phyloP scores from a whole-genome alignment of 2,797 vertebrate genomes.

The Pelobates cultripes region DNA sequence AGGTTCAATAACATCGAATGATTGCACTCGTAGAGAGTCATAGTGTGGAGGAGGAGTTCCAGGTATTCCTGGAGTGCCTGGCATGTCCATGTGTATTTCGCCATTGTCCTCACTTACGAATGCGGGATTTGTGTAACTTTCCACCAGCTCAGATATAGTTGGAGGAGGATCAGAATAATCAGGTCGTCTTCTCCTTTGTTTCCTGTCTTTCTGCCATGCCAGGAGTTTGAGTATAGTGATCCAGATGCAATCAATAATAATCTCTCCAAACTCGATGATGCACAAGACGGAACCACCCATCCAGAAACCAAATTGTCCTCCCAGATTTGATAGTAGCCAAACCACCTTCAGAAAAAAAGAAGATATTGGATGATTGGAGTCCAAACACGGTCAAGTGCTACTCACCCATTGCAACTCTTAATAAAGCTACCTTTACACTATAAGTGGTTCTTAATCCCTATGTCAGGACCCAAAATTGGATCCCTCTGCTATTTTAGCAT shows the following conservation, averaged over 20 bases:
- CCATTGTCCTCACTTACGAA: slow-evolving; percentile 59
- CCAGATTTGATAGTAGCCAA: slow-evolving; percentile 77
- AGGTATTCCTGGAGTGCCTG: slow-evolving; percentile 56
- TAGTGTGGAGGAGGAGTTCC: slow-evolving; percentile 79
- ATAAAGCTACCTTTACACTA: not conserved
- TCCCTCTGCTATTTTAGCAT: too few relatives aligned
- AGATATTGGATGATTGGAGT: not conserved
- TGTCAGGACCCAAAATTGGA: too few relatives aligned
- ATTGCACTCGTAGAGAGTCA: slow-evolving; percentile 69
- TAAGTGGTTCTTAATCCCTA: too few relatives aligned
- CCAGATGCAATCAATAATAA: slow-evolving; percentile 79
- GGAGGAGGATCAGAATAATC: slow-evolving; percentile 56
- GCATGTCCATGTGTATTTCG: slow-evolving; percentile 41
- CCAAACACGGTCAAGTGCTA: not conserved
- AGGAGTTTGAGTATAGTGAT: slow-evolving; percentile 72
- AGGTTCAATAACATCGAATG: not conserved
- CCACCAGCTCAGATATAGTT: slow-evolving; percentile 69
- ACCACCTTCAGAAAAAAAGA: slow-evolving; percentile 65
- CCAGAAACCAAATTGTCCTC: slow-evolving; percentile 82
- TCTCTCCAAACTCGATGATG: slow-evolving; percentile 78
- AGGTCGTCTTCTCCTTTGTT: slow-evolving; percentile 42
- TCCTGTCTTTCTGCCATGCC: slow-evolving; percentile 61
- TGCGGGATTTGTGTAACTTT: slow-evolving; percentile 72
- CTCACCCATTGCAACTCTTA: not conserved
- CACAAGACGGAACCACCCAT: slow-evolving; percentile 82